A percentile compares a stretch with the other conserved stretches of the same genome.
Conservation (phyloP, 2,113 vertebrate species). For the Spilogale gracilis region DNA sequence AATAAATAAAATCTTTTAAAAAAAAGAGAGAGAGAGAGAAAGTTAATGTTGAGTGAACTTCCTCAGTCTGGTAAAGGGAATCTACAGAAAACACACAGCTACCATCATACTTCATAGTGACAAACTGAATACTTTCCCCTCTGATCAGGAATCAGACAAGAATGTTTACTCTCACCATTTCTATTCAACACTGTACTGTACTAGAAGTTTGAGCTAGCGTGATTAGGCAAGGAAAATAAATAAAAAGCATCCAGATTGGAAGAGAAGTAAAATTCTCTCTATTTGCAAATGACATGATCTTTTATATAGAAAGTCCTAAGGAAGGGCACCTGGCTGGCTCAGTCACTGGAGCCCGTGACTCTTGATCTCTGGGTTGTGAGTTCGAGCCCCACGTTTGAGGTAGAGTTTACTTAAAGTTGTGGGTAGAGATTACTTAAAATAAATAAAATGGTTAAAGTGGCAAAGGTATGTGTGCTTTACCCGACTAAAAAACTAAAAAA, state of each 20-base stretch:
- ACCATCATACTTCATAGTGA: not conserved
- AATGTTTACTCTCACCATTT: not conserved
- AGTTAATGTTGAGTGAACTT: not conserved
- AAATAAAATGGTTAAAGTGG: not conserved
- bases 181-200: not conserved
- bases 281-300: not conserved
- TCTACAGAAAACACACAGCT: not conserved
- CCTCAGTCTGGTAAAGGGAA: not conserved
- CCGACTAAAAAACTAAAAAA: not conserved
- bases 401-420: not conserved
- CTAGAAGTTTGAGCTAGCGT: not conserved
- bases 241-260: not conserved
- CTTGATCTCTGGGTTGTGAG: not conserved
- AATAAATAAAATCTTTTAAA: too few species aligned
- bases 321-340: not conserved
- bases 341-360: not conserved
- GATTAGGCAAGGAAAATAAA: not conserved
- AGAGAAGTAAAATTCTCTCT: not conserved
- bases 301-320: not conserved
- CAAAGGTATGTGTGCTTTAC: not conserved
- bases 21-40: too few species aligned
- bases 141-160: not conserved
- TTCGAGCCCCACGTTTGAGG: not conserved
- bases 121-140: not conserved
- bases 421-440: not conserved